Evolutionary conservation across 2,113 vertebrate genomes (phyloP), one percentile per base, ranked within the genome.

Genomic region (Odontophorus gujanensis): DNA sequence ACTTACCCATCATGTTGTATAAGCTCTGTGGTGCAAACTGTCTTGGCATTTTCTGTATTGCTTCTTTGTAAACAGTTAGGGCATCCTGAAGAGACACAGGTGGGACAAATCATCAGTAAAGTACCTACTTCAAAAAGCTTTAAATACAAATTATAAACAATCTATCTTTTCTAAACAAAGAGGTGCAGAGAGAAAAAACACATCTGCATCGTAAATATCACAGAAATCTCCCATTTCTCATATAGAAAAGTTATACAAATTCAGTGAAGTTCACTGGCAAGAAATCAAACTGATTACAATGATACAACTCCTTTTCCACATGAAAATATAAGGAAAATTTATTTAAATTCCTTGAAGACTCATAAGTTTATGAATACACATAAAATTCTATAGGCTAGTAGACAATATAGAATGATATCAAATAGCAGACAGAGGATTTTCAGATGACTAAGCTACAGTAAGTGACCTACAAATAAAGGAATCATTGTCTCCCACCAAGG

Each of bases 1-100:
- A 97, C 99, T 98, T 97, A 99, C 99, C 99, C 98, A 99, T 99
- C 99, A 99, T 99, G 97, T 99, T 99, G 97, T 99, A 99, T 74
- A 99, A 98, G 93, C 99, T 99, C 96, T 99, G 99, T 32, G 99
- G 99, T 88, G 99, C 98, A 98, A 99, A 99, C 74, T 99, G 99
- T 80, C 98, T 98, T 36, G 99, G 99, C 99, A 99, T 99, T 98
- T 99, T 99, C 97, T 99, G 98, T 97, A 99, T 98, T 91, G 99
- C 99, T 97, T 99, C 99, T 97, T 99, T 99, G 97, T 99, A 99
- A 85, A 99, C 98, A 4, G 84, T 95, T 87, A 99, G 98, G 75
- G 99, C 99, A 97, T 99, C 99, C 99, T 99, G 97, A 89, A 94
- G 82, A 94, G 50, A 94, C 3, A 77, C 3, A 92, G 34, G 59